These are phyloP conservation scores for Halichoeres trimaculatus DNA, from an alignment of 2,113 vertebrate species.

Conservation along the genomic window DNA sequence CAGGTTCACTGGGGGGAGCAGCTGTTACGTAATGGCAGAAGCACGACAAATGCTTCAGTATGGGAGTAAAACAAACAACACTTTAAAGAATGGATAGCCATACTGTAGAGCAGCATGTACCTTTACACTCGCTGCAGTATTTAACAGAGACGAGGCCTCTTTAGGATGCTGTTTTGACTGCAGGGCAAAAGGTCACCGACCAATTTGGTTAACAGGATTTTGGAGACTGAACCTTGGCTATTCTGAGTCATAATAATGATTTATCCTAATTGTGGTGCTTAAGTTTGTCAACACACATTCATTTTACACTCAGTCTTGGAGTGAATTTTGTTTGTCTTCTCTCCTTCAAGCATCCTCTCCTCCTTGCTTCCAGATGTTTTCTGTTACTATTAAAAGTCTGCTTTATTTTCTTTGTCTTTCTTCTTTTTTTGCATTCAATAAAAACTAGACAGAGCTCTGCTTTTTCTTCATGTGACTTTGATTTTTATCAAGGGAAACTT, in stretches of 20 bases:
- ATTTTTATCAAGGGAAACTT: neutral
- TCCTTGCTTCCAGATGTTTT: neutral
- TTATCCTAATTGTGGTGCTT: conserved; percentile 1
- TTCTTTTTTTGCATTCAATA: neutral
- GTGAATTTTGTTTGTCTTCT: neutral
- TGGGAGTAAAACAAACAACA: conserved; percentile 30
- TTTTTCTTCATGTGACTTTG: neutral
- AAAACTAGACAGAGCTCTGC: neutral
- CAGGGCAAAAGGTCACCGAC: conserved; percentile 9
- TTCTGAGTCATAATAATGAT: neutral
- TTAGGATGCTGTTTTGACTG: neutral
- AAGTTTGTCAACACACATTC: neutral
- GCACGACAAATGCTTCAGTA: conserved; percentile 36
- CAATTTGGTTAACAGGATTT: neutral
- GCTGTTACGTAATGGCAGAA: conserved; percentile 44
- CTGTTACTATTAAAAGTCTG: neutral
- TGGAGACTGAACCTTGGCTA: neutral
- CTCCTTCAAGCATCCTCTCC: neutral
- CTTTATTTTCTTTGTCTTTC: neutral
- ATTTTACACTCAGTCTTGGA: neutral
- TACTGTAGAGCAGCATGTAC: neutral
- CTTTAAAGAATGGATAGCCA: neutral
- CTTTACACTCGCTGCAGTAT: neutral
- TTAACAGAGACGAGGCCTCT: neutral
- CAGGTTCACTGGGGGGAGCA: conserved; percentile 25